Evolutionary conservation across 2,888 invertebrate species (phyloP).

Genomic region (Julus scandinavius): DNA sequence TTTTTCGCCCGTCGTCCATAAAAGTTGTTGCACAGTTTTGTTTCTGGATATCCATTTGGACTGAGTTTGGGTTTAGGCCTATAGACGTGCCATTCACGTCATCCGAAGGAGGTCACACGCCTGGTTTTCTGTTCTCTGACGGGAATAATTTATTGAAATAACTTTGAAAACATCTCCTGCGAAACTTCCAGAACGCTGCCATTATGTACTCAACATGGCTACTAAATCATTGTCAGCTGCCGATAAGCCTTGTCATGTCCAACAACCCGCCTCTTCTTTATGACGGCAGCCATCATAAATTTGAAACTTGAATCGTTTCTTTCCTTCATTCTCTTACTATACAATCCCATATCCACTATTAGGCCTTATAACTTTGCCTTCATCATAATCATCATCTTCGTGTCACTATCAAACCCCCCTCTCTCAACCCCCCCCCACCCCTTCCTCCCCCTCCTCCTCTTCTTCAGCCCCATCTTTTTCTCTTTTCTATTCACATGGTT

Average conservation of each 20-base stretch:
- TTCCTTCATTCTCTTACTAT: constrained; percentile 55
- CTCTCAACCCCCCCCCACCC: constrained; percentile 1
- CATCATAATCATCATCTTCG: constrained; percentile 48
- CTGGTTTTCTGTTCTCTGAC: constrained; percentile 56
- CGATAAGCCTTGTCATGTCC: constrained; percentile 59
- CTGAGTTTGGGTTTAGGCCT: constrained; percentile 21
- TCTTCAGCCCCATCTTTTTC: background rate
- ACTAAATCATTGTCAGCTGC: constrained; percentile 58
- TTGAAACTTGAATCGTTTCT: constrained; percentile 58
- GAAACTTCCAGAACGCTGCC: constrained; percentile 56
- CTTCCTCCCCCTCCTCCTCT: background rate
- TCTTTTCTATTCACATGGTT: constrained; percentile 37
- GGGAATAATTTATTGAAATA: constrained; percentile 57
- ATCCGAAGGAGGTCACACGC: constrained; percentile 49
- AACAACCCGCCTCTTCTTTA: constrained; percentile 58
- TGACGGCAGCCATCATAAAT: constrained; percentile 58
- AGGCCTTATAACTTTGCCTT: constrained; percentile 49
- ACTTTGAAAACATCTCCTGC: constrained; percentile 57
- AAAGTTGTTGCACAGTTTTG: constrained; percentile 27
- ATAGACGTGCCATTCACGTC: constrained; percentile 50
- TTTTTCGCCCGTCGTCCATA: constrained; percentile 8
- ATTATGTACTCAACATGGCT: constrained; percentile 57
- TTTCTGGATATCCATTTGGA: constrained; percentile 14
- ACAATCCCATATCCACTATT: constrained; percentile 48
- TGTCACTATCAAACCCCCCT: constrained; percentile 23